Base-by-base conservation (phyloP, 1,140 invertebrate genomes). In the Aricia agestis region DNA sequence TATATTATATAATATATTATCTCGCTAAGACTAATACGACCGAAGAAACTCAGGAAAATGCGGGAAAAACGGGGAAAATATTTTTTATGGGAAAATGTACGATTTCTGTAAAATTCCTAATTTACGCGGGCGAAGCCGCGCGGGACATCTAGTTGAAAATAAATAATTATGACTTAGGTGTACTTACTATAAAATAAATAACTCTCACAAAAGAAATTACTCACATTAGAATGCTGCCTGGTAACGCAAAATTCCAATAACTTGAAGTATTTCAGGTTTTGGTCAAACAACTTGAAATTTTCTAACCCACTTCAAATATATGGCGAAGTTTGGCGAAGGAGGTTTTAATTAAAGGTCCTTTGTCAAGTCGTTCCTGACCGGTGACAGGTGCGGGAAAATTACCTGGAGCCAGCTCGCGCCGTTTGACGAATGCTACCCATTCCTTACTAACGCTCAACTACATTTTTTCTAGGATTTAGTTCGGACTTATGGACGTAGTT, bases 271-370 rank as follows among this genome's bases (percentile, higher is more conserved):
- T 45, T 45, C 42, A 67, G 17, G 66, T 45, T 41, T 67, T 7
- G n/a, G 42, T 67, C 10, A 42, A 67, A 67, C 42, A 42, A 67
- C 36, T 45, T 41, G 41, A 17, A 41, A 32, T 59, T 52, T 66
- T 67, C 17, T 32, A 71, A 31, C 45, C 17, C 65, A 59, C 66
- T 59, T 67, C 18, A 72, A 57, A 52, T 73, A 58, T 58, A 31
- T 67, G 32, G 13, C 32, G 52, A 18, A 74, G 73, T 76, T 75
- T 75, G 72, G 32, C 66, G 74, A 74, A 75, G 69, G 72, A 73
- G 72, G 76, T 76, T 79, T 77, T 79, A 79, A 79, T 79, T 79
- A 79, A 75, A 75, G 74, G 74, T 78, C 72, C 65, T 71, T 75
- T 69, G 73, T 77, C 72, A 75, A 36, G 70, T 72, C 70, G 73